These are phyloP conservation scores for Hemicordylus capensis DNA, from an alignment of 2,113 vertebrate species.

Conservation along the genomic window DNA sequence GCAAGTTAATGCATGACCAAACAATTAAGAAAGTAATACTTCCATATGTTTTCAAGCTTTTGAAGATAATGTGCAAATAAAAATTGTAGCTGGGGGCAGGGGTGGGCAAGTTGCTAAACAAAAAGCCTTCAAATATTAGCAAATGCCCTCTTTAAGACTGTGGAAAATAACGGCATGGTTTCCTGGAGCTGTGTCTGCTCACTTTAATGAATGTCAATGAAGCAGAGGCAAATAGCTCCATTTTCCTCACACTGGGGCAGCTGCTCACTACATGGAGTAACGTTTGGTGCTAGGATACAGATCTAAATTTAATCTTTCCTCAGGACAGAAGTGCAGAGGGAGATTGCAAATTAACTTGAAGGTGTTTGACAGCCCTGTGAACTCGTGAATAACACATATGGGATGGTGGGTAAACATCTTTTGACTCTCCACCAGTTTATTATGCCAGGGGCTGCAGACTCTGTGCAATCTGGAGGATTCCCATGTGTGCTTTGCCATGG, in stretches of 20 bases:
- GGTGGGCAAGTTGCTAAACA: not conserved
- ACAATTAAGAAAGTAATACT: not conserved
- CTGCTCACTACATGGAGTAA: not conserved
- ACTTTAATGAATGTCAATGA: conserved; percentile 19
- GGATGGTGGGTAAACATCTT: not conserved
- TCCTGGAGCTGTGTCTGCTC: conserved; percentile 47
- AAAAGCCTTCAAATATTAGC: conserved; percentile 40
- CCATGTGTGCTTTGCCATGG: not conserved
- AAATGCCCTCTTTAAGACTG: conserved; percentile 25
- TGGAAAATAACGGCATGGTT: conserved; percentile 27
- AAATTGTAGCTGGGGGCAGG: not conserved
- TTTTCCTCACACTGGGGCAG: conserved; percentile 30
- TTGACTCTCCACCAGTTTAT: conserved; percentile 11
- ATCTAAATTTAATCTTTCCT: not conserved
- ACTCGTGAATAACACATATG: not conserved
- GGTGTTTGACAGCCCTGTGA: conserved; percentile 15
- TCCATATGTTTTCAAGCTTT: conserved; percentile 23
- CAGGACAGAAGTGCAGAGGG: not conserved
- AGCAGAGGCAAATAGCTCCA: conserved; percentile 14
- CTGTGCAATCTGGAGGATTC: not conserved
- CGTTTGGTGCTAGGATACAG: conserved; percentile 17
- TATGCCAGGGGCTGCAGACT: not conserved
- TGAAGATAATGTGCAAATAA: conserved; percentile 12
- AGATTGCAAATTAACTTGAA: conserved; percentile 24
- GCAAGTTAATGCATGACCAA: not conserved